Evolutionary conservation across 1,140 invertebrate genomes (phyloP).

Genomic region (Drosophila santomea): DNA sequence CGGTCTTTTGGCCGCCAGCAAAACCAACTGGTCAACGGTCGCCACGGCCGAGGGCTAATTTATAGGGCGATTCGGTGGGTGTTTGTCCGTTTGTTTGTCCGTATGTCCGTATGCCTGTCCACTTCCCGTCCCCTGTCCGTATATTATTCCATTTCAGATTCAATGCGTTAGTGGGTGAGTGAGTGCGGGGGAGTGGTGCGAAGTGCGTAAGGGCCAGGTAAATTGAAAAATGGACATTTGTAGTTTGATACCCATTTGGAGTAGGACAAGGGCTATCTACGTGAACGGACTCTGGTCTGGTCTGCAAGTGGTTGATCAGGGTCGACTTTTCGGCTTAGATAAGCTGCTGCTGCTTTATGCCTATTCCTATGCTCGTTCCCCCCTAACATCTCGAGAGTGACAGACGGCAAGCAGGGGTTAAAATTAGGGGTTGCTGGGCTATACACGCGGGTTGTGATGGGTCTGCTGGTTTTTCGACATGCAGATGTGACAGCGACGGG

Average conservation of each 20-base stretch:
- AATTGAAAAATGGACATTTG: constrained; percentile 80
- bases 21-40: constrained; percentile 64
- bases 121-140: constrained; percentile 15
- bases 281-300: neutral
- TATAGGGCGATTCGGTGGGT: constrained; percentile 75
- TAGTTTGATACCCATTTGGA: constrained; percentile 70
- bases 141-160: constrained; percentile 57
- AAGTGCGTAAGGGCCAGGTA: constrained; percentile 51
- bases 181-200: constrained; percentile 1
- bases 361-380: constrained; percentile 5
- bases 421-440: constrained; percentile 51
- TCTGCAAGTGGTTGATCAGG: constrained; percentile 56
- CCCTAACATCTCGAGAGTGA: constrained; percentile 58
- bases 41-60: constrained; percentile 69
- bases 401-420: constrained; percentile 58
- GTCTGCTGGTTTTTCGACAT: constrained; percentile 72
- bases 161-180: constrained; percentile 40
- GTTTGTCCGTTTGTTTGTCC: constrained; percentile 55
- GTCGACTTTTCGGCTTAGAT: constrained; percentile 76
- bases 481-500: constrained; percentile 76
- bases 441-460: constrained; percentile 11
- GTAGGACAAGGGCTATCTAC: constrained; percentile 31
- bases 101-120: constrained; percentile 29
- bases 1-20: constrained; percentile 71
- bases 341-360: constrained; percentile 49